These are phyloP conservation scores for Caenorhabditis virilis DNA, from an alignment of 2,888 invertebrate genomes.

Conservation along the genomic window DNA sequence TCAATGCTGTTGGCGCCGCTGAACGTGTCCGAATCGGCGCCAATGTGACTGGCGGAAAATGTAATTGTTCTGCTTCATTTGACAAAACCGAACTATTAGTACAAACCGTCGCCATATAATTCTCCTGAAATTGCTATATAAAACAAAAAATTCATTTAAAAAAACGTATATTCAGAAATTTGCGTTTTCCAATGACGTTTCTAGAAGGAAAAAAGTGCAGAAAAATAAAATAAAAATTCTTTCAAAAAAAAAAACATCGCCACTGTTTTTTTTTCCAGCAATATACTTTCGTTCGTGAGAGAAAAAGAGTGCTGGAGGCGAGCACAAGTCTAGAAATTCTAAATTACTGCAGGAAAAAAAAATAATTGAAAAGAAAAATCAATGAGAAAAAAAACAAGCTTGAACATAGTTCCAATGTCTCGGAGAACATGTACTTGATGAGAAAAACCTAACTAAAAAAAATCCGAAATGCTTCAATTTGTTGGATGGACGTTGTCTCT, in stretches of 20 bases:
- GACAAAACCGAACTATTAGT: constrained; percentile 5
- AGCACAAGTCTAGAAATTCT: background rate
- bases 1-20: constrained; percentile 22
- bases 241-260: background rate
- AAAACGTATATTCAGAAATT: no score
- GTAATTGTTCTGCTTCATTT: no score
- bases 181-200: background rate
- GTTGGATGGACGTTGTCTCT: no score
- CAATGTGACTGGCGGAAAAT: no score
- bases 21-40: no score
- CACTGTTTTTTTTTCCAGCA: background rate
- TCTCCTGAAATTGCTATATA: background rate
- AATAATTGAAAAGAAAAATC: background rate
- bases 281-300: no score
- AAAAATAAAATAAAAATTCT: background rate
- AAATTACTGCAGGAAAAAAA: background rate
- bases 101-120: constrained; percentile 12
- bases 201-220: background rate
- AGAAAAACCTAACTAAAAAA: background rate
- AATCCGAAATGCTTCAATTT: no score
- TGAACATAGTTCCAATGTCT: background rate
- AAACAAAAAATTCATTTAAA: no score
- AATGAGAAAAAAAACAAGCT: background rate
- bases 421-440: background rate
- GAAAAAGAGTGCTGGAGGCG: background rate